Percentiles rank a stretch among this genome's conserved stretches.
Evolutionary conservation across 2,797 vertebrate species (phyloP).

Genomic region (Apodemus agrarius): DNA sequence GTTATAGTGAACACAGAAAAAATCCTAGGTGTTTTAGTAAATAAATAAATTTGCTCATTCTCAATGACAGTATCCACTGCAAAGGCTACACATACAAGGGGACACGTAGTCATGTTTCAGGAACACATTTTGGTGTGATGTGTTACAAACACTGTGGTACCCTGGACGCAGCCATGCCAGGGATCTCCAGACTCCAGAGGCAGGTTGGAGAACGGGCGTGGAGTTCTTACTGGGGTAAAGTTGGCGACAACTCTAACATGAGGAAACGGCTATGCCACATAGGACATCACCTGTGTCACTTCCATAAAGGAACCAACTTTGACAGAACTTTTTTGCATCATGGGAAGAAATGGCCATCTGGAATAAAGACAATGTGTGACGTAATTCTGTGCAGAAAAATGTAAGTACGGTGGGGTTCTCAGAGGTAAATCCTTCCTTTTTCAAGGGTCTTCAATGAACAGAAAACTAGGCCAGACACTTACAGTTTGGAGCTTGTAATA

Average conservation of each 20-base stretch:
- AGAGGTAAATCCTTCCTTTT: background rate
- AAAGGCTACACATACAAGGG: background rate
- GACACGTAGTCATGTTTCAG: background rate
- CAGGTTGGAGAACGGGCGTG: background rate
- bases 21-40: background rate
- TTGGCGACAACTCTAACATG: background rate
- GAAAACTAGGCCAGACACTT: background rate
- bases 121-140: background rate
- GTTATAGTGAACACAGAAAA: constrained; percentile 9
- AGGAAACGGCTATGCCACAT: background rate
- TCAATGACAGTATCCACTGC: background rate
- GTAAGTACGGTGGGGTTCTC: background rate
- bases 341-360: background rate
- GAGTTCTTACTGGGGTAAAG: background rate
- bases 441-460: background rate
- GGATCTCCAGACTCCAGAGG: background rate
- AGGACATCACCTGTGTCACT: background rate
- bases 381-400: background rate
- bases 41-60: background rate
- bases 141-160: background rate
- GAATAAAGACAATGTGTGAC: background rate
- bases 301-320: background rate
- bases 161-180: background rate
- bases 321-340: background rate
- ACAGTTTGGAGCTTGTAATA: background rate